phyloP scores from a whole-genome alignment of 2,888 invertebrate species.

The Priocnemis perturbator region DNA sequence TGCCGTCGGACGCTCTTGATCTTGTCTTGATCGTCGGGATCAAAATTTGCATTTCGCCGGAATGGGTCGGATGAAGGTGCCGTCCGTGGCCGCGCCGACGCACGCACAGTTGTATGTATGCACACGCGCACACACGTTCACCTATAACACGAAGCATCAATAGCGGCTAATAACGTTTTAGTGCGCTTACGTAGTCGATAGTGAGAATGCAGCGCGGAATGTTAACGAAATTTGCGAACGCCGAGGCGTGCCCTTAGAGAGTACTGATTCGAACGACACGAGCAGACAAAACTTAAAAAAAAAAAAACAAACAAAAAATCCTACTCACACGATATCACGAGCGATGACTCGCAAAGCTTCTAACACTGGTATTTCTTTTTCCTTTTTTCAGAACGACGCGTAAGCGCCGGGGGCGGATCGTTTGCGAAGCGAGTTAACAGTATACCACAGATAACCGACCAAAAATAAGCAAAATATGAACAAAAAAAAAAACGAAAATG shows the following conservation, averaged over 20 bases:
- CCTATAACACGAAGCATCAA: too few relatives aligned
- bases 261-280: conserved; percentile 8
- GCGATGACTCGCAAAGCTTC: conserved; percentile 16
- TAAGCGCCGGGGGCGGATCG: conserved; percentile 63
- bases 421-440: conserved; percentile 58
- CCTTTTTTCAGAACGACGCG: conserved; percentile 69
- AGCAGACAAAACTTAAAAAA: neutral
- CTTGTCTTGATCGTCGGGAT: too few relatives aligned
- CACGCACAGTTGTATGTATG: too few relatives aligned
- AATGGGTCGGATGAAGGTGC: too few relatives aligned
- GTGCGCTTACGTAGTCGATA: conserved; percentile 14
- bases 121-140: too few relatives aligned
- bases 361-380: conserved; percentile 50
- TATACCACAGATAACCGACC: conserved; percentile 57
- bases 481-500: conserved; percentile 21
- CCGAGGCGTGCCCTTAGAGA: neutral
- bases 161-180: too few relatives aligned
- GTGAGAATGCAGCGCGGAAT: conserved; percentile 44
- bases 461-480: conserved; percentile 25
- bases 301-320: neutral
- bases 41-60: too few relatives aligned
- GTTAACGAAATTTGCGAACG: conserved; percentile 1
- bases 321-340: conserved; percentile 4
- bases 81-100: too few relatives aligned
- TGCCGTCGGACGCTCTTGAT: too few relatives aligned